Base-by-base conservation (phyloP, 2,113 vertebrate genomes). In the Thymallus thymallus region DNA sequence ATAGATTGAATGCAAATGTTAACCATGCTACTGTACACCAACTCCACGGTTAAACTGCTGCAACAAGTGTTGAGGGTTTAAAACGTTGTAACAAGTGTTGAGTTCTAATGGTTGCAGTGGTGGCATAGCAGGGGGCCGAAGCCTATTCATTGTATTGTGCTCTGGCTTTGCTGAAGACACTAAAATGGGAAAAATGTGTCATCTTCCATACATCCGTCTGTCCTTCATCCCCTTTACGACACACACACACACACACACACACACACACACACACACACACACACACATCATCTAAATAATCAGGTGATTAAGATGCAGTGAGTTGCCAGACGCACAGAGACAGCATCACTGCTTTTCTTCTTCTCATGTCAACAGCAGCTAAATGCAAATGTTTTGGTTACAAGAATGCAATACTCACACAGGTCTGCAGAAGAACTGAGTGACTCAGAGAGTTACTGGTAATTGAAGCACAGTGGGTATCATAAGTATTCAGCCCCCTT, bases 291-390 rank as follows among this genome's bases (percentile, higher is more conserved):
- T 51, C 72, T 60, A 77, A 81, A 70, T 82, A 79, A 85, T 84
- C 62, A 77, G 78, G 72, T 82, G 64, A 82, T 85, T 83, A 69
- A 6, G 12, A 83, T 82, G 61, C 75, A 68, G 71, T 70, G 56
- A 55, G 69, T 77, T 82, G 70, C 71, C 82, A 82, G 72, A 67
- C 75, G 48, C 48, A 51, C 61, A 7, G n/a, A 6, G 24, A 80
- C 58, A 63, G 68, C 23, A 23, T 61, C 68, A 4, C n/a, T 69
- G 72, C 71, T 83, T 78, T 77, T 81, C 73, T 76, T 48, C 60
- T 58, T 76, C 60, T 67, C 60, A 76, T 77, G 76, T 71, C 63
- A 79, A 76, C 66, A 58, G 55, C 32, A 45, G 68, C 22, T n/a
- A 32, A 20, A 77, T 68, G 68, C 24, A 80, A 76, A 79, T 80